These are phyloP conservation scores for Gymnobelideus leadbeateri DNA, from an alignment of 2,113 vertebrate genomes.

Conservation along the genomic window DNA sequence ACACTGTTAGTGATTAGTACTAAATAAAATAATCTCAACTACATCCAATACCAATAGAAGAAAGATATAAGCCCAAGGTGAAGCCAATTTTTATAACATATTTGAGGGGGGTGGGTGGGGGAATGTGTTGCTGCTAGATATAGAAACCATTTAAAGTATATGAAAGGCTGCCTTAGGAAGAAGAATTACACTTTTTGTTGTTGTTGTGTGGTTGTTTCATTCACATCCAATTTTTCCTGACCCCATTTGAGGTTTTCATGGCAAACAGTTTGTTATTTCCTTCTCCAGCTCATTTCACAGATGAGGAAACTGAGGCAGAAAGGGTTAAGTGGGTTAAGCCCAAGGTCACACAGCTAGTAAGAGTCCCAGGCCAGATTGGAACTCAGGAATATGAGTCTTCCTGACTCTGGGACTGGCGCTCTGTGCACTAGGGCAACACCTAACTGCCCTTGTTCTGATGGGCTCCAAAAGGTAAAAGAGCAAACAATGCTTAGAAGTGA, in stretches of 20 bases:
- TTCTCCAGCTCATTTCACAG: not conserved
- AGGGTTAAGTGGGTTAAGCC: not conserved
- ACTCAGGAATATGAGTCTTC: not conserved
- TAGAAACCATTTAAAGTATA: not conserved
- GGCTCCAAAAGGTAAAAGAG: not conserved
- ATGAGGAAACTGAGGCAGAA: not conserved
- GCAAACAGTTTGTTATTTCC: not conserved
- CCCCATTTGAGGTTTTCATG: not conserved
- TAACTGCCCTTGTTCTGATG: not conserved
- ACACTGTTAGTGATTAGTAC: not conserved
- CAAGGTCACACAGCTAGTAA: not conserved
- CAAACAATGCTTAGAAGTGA: not conserved
- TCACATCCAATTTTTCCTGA: not conserved
- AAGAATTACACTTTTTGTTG: not conserved
- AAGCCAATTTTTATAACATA: slow-evolving; percentile 2
- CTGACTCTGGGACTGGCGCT: not conserved
- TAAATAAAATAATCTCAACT: slow-evolving; percentile 6
- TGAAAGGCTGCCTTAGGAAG: not conserved
- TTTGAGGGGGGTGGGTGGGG: not conserved
- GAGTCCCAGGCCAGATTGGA: not conserved
- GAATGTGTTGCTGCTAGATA: not conserved
- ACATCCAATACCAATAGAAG: not conserved
- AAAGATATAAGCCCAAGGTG: not conserved
- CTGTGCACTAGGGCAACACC: not conserved
- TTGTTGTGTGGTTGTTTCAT: not conserved